Conservation (phyloP, 1,140 invertebrate genomes). For the Campoletis sonorensis region DNA sequence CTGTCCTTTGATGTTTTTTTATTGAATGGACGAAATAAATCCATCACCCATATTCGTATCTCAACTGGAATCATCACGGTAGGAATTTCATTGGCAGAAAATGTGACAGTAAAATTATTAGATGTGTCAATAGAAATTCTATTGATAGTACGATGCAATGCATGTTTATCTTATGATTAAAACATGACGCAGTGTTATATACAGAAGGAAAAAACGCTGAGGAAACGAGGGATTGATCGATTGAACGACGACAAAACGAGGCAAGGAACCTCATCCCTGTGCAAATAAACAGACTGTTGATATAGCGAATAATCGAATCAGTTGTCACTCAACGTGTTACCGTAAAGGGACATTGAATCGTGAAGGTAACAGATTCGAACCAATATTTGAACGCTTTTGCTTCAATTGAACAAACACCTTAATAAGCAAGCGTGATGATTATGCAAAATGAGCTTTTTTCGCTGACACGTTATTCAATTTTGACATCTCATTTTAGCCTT, state of each 20-base stretch:
- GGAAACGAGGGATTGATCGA: conserved; percentile 31
- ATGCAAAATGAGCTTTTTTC: too few species aligned
- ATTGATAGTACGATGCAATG: neutral
- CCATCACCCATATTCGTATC: too few species aligned
- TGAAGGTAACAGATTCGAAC: too few species aligned
- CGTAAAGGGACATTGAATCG: too few species aligned
- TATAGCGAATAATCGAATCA: neutral
- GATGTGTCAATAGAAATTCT: neutral
- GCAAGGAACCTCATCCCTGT: neutral
- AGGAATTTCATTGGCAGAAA: neutral
- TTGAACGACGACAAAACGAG: conserved; percentile 16
- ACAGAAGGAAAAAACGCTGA: neutral
- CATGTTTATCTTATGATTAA: conserved; percentile 35
- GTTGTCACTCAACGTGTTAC: neutral
- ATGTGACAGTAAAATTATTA: neutral
- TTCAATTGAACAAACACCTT: too few species aligned
- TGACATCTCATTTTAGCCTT: too few species aligned
- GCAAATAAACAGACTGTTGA: neutral
- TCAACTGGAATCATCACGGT: too few species aligned
- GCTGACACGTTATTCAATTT: too few species aligned
- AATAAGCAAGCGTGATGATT: too few species aligned
- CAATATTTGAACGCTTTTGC: too few species aligned
- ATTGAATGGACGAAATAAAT: too few species aligned
- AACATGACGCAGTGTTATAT: conserved; percentile 16
- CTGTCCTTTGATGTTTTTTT: too few species aligned